Conservation (phyloP, 2,113 vertebrate genomes). For the Rhinogobius similis region DNA sequence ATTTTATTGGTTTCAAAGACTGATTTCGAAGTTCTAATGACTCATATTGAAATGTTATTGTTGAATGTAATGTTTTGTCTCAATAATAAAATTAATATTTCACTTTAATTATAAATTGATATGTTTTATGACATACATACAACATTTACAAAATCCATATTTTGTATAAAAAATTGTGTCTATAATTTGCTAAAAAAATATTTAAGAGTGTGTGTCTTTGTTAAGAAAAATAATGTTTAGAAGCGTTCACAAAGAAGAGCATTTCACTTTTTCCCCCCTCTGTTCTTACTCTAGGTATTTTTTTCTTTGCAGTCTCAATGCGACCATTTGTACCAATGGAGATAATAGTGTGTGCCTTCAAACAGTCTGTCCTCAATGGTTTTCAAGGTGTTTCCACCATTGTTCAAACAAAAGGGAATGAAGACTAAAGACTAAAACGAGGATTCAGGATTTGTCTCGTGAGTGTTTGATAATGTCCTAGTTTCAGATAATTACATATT, state of each 20-base stretch:
- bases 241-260: background rate
- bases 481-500: background rate
- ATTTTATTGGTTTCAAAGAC: background rate
- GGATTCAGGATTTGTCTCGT: background rate
- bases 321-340: background rate
- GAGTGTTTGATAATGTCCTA: background rate
- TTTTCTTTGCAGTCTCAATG: background rate
- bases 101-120: too few species aligned
- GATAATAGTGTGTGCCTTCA: slow-evolving; percentile 7
- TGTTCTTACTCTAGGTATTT: background rate
- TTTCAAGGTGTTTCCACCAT: slow-evolving; percentile 4
- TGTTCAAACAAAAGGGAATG: slow-evolving; percentile 8
- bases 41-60: too few species aligned
- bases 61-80: too few species aligned
- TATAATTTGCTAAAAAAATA: too few species aligned
- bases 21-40: too few species aligned
- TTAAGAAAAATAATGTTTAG: background rate
- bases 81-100: too few species aligned
- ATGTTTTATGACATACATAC: too few species aligned
- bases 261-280: background rate
- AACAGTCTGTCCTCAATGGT: background rate
- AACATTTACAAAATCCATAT: background rate
- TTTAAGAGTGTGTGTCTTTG: background rate
- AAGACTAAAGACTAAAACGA: background rate
- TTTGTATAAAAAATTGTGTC: too few species aligned